A percentile compares a stretch with the other conserved stretches of the same genome.
These are phyloP conservation scores for Cerceris ruficornis DNA, from an alignment of 2,888 invertebrate species.

Conservation along the genomic window DNA sequence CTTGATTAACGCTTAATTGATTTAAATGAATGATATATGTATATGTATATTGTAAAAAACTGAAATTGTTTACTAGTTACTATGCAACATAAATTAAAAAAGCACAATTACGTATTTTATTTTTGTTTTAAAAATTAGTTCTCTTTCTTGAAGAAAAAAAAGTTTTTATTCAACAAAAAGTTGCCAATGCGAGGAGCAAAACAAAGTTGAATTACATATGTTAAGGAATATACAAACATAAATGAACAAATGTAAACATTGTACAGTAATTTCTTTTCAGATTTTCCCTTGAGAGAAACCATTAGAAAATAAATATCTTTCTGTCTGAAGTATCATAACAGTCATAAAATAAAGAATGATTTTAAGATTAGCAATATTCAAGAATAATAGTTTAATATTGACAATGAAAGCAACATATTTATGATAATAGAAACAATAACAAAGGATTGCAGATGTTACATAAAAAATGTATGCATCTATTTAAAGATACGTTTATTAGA, in stretches of 20 bases:
- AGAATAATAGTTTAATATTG: neutral
- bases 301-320: neutral
- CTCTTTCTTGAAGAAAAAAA: constrained; percentile 12
- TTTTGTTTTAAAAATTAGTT: neutral
- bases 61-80: too few relatives aligned
- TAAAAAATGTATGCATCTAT: neutral
- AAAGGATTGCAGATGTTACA: neutral
- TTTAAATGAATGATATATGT: constrained; percentile 4
- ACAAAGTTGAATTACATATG: neutral
- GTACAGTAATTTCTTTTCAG: neutral
- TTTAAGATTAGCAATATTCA: neutral
- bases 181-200: constrained; percentile 40
- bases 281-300: too few relatives aligned
- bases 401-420: constrained; percentile 15
- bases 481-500: neutral
- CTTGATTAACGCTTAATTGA: constrained; percentile 24
- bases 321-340: neutral
- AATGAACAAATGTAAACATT: constrained; percentile 1
- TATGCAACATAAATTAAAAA: too few relatives aligned
- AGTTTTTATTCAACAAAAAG: constrained; percentile 4
- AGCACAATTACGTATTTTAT: neutral
- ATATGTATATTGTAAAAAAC: too few relatives aligned
- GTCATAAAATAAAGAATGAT: neutral
- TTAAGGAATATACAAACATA: constrained; percentile 3
- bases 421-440: constrained; percentile 9